phyloP scores from a whole-genome alignment of 2,888 invertebrate species.

The Galerucella pusilla region DNA sequence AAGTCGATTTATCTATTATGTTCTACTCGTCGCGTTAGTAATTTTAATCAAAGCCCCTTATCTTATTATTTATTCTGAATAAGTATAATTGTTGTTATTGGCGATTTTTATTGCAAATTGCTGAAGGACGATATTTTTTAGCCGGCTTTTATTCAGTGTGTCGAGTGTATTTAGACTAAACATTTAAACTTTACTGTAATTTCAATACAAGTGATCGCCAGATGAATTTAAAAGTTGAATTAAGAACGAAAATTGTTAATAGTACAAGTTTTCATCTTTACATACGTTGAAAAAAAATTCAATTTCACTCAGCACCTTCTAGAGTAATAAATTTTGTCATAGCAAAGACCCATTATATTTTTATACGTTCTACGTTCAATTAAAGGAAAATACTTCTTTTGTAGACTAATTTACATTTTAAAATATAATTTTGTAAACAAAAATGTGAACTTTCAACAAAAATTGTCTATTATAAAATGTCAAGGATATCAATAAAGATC shows the following conservation, averaged over 20 bases:
- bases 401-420: background rate
- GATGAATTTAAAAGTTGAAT: too few species aligned
- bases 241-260: too few species aligned
- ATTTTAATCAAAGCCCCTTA: conserved; percentile 31
- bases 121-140: conserved; percentile 15
- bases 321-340: too few species aligned
- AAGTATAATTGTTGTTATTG: conserved; percentile 29
- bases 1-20: background rate
- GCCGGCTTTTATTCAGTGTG: background rate
- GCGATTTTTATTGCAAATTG: conserved; percentile 20
- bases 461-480: background rate
- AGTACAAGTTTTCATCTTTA: too few species aligned
- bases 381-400: background rate
- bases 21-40: conserved; percentile 16
- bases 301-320: too few species aligned
- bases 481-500: background rate
- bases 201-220: too few species aligned
- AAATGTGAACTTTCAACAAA: background rate
- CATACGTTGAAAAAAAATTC: too few species aligned
- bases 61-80: conserved; percentile 27
- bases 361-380: too few species aligned
- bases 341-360: too few species aligned
- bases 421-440: background rate
- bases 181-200: too few species aligned
- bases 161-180: background rate